phyloP scores from a whole-genome alignment of 2,888 invertebrate species.

The Stenchaetothrips biformis region DNA sequence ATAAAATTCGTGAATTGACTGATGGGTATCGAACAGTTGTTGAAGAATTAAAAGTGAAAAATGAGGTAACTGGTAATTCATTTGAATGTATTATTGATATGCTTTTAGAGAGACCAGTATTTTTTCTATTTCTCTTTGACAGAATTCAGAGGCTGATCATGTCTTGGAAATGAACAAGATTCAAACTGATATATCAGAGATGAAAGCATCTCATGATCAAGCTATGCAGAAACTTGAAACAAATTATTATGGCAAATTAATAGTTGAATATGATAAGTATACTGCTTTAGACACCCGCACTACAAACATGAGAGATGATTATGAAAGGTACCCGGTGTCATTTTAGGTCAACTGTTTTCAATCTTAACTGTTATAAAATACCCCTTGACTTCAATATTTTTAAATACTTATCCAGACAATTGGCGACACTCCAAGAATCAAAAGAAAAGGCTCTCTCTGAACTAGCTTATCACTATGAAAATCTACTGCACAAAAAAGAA shows the following conservation, averaged over 20 bases:
- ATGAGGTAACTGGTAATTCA: slow-evolving; percentile 48
- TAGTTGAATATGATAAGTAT: slow-evolving; percentile 86
- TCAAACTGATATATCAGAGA: slow-evolving; percentile 67
- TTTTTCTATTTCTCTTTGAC: slow-evolving; percentile 25
- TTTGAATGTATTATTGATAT: background rate
- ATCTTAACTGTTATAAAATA: background rate
- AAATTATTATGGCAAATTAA: slow-evolving; percentile 76
- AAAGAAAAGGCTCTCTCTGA: slow-evolving; percentile 41
- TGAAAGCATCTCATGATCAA: slow-evolving; percentile 63
- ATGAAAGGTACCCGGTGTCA: slow-evolving; percentile 58
- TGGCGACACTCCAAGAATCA: slow-evolving; percentile 46
- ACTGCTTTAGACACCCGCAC: slow-evolving; percentile 66
- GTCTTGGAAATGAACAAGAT: slow-evolving; percentile 70
- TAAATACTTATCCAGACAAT: slow-evolving; percentile 38
- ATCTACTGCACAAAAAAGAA: slow-evolving; percentile 32
- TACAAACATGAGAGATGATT: slow-evolving; percentile 59
- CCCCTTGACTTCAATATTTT: no score
- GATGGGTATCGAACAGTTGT: slow-evolving; percentile 76
- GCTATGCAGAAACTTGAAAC: slow-evolving; percentile 64
- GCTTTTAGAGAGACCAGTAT: background rate
- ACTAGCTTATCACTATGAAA: background rate
- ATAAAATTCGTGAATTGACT: slow-evolving; percentile 76
- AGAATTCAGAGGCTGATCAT: slow-evolving; percentile 48
- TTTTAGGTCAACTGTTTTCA: slow-evolving; percentile 42
- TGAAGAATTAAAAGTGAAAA: slow-evolving; percentile 68